These are phyloP conservation scores for Setophaga petechia DNA, from an alignment of 2,113 vertebrate species.

Conservation along the genomic window DNA sequence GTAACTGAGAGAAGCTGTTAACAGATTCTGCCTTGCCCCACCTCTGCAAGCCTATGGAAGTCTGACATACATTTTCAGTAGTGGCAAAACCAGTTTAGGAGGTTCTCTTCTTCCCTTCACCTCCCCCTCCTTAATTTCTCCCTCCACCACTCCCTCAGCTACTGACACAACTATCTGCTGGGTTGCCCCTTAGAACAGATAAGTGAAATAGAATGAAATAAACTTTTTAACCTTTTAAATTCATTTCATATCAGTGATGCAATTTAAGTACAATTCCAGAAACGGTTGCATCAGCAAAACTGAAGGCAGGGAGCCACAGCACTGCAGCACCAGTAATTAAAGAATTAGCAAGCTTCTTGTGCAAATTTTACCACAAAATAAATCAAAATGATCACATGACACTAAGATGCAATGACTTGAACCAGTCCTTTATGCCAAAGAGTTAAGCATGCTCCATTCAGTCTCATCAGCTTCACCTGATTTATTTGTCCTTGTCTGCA, in stretches of 20 bases:
- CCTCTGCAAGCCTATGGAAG: not conserved
- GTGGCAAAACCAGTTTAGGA: conserved; percentile 43
- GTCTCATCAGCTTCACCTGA: not conserved
- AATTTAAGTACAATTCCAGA: not conserved
- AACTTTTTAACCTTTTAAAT: not conserved
- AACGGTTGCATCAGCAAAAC: not conserved
- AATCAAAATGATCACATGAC: not conserved
- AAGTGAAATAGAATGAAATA: not conserved
- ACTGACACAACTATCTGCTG: not conserved
- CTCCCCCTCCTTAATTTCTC: not conserved
- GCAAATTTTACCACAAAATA: not conserved
- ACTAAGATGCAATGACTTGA: not conserved
- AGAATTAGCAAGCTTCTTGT: not conserved
- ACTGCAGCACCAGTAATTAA: not conserved
- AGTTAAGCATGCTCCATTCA: not conserved
- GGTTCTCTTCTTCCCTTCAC: not conserved
- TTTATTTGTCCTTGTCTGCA: not conserved
- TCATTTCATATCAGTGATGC: not conserved
- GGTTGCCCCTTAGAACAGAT: not conserved
- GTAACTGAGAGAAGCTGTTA: not conserved
- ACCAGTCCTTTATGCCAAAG: not conserved
- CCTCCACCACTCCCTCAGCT: not conserved
- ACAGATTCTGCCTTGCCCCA: not conserved
- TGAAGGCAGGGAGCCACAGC: not conserved
- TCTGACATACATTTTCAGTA: not conserved